Percentiles rank a stretch among this genome's conserved stretches.
Evolutionary conservation across 1,140 invertebrate genomes (phyloP).

Genomic region (Eupeodes corollae): DNA sequence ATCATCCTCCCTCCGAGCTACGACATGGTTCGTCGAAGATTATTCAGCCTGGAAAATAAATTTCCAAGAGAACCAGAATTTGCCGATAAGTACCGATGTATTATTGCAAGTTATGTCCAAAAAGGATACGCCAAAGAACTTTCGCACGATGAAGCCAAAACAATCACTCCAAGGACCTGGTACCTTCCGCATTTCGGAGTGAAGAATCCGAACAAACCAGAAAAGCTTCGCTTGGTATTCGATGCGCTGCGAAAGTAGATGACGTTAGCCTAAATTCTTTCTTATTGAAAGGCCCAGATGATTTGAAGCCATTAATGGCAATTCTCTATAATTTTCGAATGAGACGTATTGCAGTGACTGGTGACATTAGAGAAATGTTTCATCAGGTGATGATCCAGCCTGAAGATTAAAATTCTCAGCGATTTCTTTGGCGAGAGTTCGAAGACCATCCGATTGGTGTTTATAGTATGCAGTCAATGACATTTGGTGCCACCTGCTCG

Average conservation of each 20-base stretch:
- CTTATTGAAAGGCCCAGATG: constrained; percentile 18
- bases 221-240: constrained; percentile 17
- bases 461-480: constrained; percentile 23
- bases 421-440: constrained; percentile 21
- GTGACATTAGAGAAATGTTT: constrained; percentile 35
- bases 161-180: constrained; percentile 9
- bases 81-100: constrained; percentile 1
- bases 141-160: background rate
- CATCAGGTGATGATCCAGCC: constrained; percentile 11
- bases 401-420: constrained; percentile 17
- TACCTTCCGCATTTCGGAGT: constrained; percentile 26
- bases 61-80: background rate
- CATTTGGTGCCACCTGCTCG: constrained; percentile 28
- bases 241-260: constrained; percentile 12
- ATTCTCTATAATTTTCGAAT: constrained; percentile 25
- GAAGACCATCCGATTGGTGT: constrained; percentile 3
- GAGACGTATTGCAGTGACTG: constrained; percentile 11
- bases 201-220: constrained; percentile 15
- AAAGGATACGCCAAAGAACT: constrained; percentile 3
- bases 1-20: background rate
- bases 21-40: background rate
- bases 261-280: constrained; percentile 15
- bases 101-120: background rate
- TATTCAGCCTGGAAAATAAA: constrained; percentile 2
- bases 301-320: constrained; percentile 15